A percentile compares a stretch with the other conserved stretches of the same genome.
Evolutionary conservation across 2,797 vertebrate species (phyloP).

Genomic region (Naso thynnoides): DNA sequence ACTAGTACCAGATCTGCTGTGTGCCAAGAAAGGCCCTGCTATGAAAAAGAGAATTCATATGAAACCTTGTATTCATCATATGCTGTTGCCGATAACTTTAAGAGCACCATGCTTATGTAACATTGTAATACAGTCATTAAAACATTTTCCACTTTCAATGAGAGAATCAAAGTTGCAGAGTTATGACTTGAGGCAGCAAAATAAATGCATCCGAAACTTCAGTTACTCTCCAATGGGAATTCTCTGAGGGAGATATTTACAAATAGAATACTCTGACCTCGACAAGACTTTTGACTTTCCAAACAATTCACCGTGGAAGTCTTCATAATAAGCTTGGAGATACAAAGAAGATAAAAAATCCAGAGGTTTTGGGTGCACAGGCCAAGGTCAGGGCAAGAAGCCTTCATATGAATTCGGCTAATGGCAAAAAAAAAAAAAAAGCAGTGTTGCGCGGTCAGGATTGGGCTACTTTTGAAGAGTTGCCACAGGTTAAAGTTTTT

Average conservation of each 20-base stretch:
- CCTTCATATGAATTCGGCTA: not conserved
- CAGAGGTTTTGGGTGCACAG: not conserved
- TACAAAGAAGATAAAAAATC: constrained; percentile 4
- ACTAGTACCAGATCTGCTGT: not conserved
- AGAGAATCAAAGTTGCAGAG: not conserved
- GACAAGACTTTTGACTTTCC: not conserved
- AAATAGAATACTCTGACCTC: constrained; percentile 7
- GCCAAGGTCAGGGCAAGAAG: not conserved
- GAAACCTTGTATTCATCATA: not conserved
- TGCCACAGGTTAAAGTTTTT: too few relatives aligned
- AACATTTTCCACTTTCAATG: not conserved
- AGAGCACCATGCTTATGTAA: not conserved
- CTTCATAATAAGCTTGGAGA: not conserved
- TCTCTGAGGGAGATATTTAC: constrained; percentile 3
- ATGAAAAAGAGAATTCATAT: not conserved
- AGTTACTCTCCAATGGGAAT: not conserved
- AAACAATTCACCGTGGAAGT: not conserved
- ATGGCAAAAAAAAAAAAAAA: not conserved
- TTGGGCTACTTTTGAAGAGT: too few relatives aligned
- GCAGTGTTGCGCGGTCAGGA: too few relatives aligned
- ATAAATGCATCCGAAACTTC: constrained; percentile 11
- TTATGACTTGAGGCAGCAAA: not conserved
- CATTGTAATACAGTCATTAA: constrained; percentile 2
- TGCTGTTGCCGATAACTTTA: too few relatives aligned
- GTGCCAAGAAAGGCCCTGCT: not conserved